These are phyloP conservation scores for Harlomillsia oculata DNA, from an alignment of 1,140 invertebrate species.

Conservation along the genomic window DNA sequence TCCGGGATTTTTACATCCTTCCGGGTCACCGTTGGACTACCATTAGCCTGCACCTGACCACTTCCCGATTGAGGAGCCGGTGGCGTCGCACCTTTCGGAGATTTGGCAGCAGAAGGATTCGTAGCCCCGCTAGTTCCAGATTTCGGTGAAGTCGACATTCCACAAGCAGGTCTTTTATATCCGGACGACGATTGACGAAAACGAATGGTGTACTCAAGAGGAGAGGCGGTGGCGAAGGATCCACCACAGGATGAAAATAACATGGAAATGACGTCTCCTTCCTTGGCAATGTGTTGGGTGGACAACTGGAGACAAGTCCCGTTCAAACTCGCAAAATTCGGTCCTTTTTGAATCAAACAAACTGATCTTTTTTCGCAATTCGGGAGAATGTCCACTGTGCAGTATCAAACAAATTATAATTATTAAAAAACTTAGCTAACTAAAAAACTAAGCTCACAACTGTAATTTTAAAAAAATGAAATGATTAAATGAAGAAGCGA, in stretches of 20 bases:
- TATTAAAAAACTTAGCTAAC: slow-evolving; percentile 1
- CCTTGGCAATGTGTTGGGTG: slow-evolving; percentile 8
- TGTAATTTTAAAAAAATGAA: background rate
- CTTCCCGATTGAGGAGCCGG: too few relatives aligned
- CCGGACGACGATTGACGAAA: too few relatives aligned
- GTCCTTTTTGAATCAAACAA: slow-evolving; percentile 25
- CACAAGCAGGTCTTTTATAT: too few relatives aligned
- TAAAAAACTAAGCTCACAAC: background rate
- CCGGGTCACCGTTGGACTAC: slow-evolving; percentile 23
- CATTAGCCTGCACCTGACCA: slow-evolving; percentile 4
- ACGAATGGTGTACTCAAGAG: background rate
- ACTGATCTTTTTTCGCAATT: slow-evolving; percentile 14
- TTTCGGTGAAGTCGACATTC: too few relatives aligned
- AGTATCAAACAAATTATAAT: slow-evolving; percentile 9
- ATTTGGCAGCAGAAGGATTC: too few relatives aligned
- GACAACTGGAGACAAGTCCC: slow-evolving; percentile 19
- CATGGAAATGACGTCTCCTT: slow-evolving; percentile 22
- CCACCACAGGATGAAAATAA: slow-evolving; percentile 2
- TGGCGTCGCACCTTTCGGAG: too few relatives aligned
- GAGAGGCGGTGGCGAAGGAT: background rate
- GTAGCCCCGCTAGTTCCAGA: too few relatives aligned
- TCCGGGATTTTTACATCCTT: slow-evolving; percentile 32
- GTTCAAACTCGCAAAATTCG: slow-evolving; percentile 26
- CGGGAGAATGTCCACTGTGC: slow-evolving; percentile 36
- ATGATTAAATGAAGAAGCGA: background rate